These are phyloP conservation scores for Notarius quadriscutis DNA, from an alignment of 2,113 vertebrate species.

Conservation along the genomic window DNA sequence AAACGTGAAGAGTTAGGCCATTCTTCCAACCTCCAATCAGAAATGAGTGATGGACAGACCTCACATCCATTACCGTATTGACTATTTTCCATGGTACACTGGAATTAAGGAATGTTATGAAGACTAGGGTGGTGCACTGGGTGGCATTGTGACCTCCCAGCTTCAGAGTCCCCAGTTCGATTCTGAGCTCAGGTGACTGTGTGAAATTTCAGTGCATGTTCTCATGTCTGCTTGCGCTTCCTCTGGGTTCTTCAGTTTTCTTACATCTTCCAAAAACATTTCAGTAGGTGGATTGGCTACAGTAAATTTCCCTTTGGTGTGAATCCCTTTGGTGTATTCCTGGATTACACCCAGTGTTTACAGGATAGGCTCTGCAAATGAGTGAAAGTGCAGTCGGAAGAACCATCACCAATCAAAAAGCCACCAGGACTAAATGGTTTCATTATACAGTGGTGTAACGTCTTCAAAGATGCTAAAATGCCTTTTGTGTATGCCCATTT, in stretches of 20 bases:
- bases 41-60: constrained; percentile 49
- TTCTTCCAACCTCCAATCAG: constrained; percentile 60
- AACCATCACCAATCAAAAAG: background rate
- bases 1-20: constrained; percentile 52
- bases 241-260: background rate
- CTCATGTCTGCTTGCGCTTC: no score
- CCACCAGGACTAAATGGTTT: background rate
- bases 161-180: background rate
- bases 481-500: background rate
- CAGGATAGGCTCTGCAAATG: background rate
- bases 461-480: background rate
- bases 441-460: background rate
- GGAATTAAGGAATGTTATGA: background rate
- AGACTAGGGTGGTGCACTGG: background rate
- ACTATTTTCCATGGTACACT: background rate
- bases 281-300: background rate
- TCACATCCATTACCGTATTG: background rate
- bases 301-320: background rate
- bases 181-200: background rate
- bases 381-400: background rate
- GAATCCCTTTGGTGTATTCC: background rate
- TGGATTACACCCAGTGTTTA: background rate
- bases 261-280: background rate
- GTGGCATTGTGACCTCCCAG: background rate
- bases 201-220: background rate